phyloP scores from a whole-genome alignment of 2,888 invertebrate genomes.

The Catocala fraxini region DNA sequence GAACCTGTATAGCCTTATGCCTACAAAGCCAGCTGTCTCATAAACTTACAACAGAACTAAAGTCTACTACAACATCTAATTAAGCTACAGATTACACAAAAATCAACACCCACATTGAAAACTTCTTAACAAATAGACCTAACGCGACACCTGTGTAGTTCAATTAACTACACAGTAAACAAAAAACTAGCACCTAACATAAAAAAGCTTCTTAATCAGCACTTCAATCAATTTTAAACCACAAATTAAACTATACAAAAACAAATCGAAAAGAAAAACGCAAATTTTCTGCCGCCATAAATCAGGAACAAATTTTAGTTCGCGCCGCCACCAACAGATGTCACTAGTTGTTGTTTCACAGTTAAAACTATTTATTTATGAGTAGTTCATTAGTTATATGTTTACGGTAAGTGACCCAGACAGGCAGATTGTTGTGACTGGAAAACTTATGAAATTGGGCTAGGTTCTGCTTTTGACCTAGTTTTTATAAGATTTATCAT shows the following conservation, averaged over 20 bases:
- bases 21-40: too few relatives aligned
- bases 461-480: conserved; percentile 25
- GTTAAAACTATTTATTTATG: conserved; percentile 12
- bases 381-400: conserved; percentile 35
- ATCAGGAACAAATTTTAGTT: conserved; percentile 36
- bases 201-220: too few relatives aligned
- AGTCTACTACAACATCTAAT: too few relatives aligned
- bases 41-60: too few relatives aligned
- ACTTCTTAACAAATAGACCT: too few relatives aligned
- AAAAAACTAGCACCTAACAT: too few relatives aligned
- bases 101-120: too few relatives aligned
- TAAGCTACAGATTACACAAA: too few relatives aligned
- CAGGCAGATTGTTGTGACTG: conserved; percentile 48
- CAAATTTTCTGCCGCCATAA: conserved; percentile 20
- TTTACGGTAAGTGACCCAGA: conserved; percentile 39
- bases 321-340: conserved; percentile 48
- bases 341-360: conserved; percentile 34
- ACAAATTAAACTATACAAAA: neutral
- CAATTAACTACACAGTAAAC: too few relatives aligned
- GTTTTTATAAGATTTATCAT: conserved; percentile 25
- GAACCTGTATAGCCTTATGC: too few relatives aligned
- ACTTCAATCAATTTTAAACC: neutral
- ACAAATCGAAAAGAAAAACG: neutral
- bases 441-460: conserved; percentile 21
- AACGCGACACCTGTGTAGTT: too few relatives aligned